Conservation (phyloP, 2,113 vertebrate species). For the Seriola quinqueradiata region DNA sequence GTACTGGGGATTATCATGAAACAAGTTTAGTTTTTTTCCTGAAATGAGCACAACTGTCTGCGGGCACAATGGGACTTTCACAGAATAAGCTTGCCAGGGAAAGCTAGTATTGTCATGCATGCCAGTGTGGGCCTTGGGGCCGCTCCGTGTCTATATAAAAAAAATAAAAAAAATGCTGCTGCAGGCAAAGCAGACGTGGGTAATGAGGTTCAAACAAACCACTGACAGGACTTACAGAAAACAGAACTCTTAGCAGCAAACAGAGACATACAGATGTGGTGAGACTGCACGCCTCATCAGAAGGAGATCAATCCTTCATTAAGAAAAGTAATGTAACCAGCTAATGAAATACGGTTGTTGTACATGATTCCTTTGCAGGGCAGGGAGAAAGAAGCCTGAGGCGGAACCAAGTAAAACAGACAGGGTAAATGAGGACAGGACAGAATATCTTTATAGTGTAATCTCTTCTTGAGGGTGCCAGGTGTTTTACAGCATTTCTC, state of each 20-base stretch:
- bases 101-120: conserved; percentile 26
- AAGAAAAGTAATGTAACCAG: conserved; percentile 11
- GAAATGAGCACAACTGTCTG: conserved; percentile 12
- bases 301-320: background rate
- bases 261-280: background rate
- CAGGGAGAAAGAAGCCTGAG: background rate
- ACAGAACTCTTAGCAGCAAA: background rate
- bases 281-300: background rate
- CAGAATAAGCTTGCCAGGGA: background rate
- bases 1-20: background rate
- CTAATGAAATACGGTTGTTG: conserved; percentile 10
- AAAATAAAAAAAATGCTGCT: background rate
- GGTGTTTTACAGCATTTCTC: background rate
- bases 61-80: background rate
- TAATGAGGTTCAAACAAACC: conserved; percentile 49
- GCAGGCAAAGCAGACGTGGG: conserved; percentile 14
- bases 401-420: background rate
- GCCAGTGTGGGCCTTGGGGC: conserved; percentile 2
- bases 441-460: background rate
- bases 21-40: background rate
- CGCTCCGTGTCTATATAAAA: background rate
- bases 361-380: background rate
- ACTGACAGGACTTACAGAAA: conserved; percentile 24
- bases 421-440: background rate
- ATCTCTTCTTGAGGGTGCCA: background rate